phyloP scores from a whole-genome alignment of 2,888 invertebrate genomes.

The Ophion slaviceki region DNA sequence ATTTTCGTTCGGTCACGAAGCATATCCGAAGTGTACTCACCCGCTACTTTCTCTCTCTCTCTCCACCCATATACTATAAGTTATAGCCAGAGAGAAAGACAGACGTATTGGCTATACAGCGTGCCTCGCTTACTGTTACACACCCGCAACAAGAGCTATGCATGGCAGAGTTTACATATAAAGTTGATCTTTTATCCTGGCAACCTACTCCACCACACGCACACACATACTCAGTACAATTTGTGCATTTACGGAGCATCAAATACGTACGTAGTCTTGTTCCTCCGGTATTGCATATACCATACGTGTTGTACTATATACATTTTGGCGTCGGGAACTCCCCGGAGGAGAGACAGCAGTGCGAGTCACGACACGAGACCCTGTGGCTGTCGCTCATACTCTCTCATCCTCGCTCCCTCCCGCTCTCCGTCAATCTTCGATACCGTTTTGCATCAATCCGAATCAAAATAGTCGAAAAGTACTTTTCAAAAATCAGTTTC shows the following conservation, averaged over 20 bases:
- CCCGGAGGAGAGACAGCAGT: slow-evolving; percentile 57
- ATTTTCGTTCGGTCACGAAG: slow-evolving; percentile 51
- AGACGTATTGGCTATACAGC: slow-evolving; percentile 25
- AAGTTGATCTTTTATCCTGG: slow-evolving; percentile 52
- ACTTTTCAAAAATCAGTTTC: not conserved
- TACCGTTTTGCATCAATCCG: not conserved
- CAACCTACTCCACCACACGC: not conserved
- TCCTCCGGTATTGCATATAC: slow-evolving; percentile 34
- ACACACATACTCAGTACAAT: not conserved
- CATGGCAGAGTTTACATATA: slow-evolving; percentile 37
- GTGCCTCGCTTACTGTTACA: slow-evolving; percentile 52
- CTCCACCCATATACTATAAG: slow-evolving; percentile 34
- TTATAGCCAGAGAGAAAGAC: slow-evolving; percentile 36
- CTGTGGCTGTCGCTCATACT: slow-evolving; percentile 56
- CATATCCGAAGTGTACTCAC: slow-evolving; percentile 44
- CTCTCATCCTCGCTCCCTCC: not conserved
- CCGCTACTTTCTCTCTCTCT: not conserved
- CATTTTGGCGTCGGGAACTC: slow-evolving; percentile 54
- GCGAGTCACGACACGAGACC: slow-evolving; percentile 64
- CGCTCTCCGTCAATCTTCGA: not conserved
- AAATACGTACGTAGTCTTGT: slow-evolving; percentile 44
- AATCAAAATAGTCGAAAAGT: not conserved
- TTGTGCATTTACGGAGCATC: slow-evolving; percentile 23
- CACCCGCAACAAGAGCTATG: slow-evolving; percentile 52
- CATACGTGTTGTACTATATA: slow-evolving; percentile 46